Base-by-base conservation (phyloP, 2,888 invertebrate genomes). In the Drosophila siamana region DNA sequence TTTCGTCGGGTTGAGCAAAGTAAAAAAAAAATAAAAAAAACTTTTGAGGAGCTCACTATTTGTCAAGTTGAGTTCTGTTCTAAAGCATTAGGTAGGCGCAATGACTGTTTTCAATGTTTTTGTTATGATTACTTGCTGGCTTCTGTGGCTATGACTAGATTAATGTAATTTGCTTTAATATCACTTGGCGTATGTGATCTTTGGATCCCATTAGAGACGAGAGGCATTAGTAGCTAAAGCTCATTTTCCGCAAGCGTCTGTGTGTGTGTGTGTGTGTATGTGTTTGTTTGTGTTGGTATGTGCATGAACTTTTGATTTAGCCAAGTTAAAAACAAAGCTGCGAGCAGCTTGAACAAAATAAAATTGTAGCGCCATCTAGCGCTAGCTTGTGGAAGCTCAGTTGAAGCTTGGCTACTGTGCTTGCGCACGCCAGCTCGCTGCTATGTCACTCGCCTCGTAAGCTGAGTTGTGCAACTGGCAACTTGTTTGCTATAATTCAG, bases 91-190 rank as follows among this genome's bases (percentile, higher is more conserved):
- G 33, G 28, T 50, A 55, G 73, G 73, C 55, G 51, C 55, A 77
- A 72, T 77, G 62, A 59, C 51, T 63, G 64, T 54, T 40, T 52
- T 55, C 57, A 74, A 47, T 72, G 62, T 41, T 63, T 48, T 26
- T 62, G 13, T 54, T 56, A 56, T 41, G 30, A 44, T 19, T 48
- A 38, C 22, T 57, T 50, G 19, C 24, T 47, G 47, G 4, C 55
- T 33, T n/a, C n/a, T 61, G 30, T 28, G 48, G 33, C 40, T 57
- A 43, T 47, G 40, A 28, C 33, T 43, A 55, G 70, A 80, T 73
- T 80, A 76, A 60, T 69, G 70, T 66, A 74, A 82, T 74, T 83
- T 70, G 60, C 72, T 69, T 68, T 69, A 78, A 78, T 75, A 69
- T 69, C 54, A 43, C 63, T 62, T 28, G 66, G 54, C 69, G 68